These are phyloP conservation scores for Hyposoter didymator DNA, from an alignment of 2,888 invertebrate genomes.

Conservation along the genomic window DNA sequence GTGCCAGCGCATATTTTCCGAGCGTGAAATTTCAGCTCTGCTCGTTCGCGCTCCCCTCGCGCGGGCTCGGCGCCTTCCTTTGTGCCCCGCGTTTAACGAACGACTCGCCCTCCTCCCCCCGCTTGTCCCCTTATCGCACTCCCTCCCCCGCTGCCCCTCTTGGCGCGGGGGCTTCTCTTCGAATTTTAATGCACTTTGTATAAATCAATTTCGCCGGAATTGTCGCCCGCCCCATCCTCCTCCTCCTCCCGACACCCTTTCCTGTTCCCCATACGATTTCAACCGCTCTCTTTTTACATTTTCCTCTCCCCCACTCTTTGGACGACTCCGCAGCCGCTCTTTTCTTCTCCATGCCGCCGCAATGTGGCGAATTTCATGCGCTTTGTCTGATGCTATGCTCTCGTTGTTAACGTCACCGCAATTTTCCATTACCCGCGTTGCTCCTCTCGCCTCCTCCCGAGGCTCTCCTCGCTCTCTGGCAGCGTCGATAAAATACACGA, in stretches of 20 bases:
- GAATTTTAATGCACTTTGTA: slow-evolving; percentile 75
- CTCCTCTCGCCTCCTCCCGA: no score
- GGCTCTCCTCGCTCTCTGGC: not conserved
- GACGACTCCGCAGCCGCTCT: not conserved
- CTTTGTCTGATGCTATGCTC: not conserved
- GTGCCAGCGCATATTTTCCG: slow-evolving; percentile 57
- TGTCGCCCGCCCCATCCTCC: slow-evolving; percentile 51
- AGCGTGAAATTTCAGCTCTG: slow-evolving; percentile 57
- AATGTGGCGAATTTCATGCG: slow-evolving; percentile 48
- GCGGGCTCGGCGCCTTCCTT: slow-evolving; percentile 49
- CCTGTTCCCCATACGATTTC: slow-evolving; percentile 30
- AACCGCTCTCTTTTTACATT: slow-evolving; percentile 45
- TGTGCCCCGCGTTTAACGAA: slow-evolving; percentile 72
- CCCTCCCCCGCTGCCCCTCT: slow-evolving; percentile 2
- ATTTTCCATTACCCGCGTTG: slow-evolving; percentile 57
- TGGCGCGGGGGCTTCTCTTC: slow-evolving; percentile 40
- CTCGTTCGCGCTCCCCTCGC: slow-evolving; percentile 5
- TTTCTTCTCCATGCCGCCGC: slow-evolving; percentile 11
- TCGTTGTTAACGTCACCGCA: slow-evolving; percentile 41
- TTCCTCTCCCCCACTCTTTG: not conserved
- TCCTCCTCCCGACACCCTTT: slow-evolving; percentile 21
- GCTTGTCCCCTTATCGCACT: not conserved
- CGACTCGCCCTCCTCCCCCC: slow-evolving; percentile 4
- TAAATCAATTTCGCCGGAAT: slow-evolving; percentile 72
- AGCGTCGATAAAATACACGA: no score